These are phyloP conservation scores for Porites cylindrica DNA, from an alignment of 92 coral and sea anemone species.

Conservation along the genomic window DNA sequence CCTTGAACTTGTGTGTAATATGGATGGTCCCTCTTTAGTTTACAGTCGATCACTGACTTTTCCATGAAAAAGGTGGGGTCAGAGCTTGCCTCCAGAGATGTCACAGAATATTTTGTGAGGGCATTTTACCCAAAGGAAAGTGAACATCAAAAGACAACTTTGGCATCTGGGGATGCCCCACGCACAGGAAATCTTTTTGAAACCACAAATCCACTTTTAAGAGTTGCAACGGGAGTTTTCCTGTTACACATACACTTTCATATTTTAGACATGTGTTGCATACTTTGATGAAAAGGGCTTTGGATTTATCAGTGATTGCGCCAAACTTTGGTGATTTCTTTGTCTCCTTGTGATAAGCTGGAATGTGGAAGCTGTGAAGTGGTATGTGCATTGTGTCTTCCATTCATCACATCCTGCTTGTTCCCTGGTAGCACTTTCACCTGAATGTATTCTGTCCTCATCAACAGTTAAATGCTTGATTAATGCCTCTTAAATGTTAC, in stretches of 20 bases:
- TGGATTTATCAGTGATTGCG: slow-evolving; percentile 50
- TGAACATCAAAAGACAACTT: slow-evolving; percentile 51
- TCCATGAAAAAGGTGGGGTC: slow-evolving; percentile 30
- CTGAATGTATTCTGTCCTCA: background rate
- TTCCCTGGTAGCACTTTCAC: background rate
- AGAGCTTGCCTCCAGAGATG: slow-evolving; percentile 65
- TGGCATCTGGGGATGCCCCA: slow-evolving; percentile 42
- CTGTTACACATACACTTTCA: slow-evolving; percentile 48
- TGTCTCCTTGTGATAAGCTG: background rate
- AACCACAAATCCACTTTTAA: background rate
- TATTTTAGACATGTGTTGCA: slow-evolving; percentile 66
- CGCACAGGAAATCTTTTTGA: too few species aligned
- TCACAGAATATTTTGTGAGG: slow-evolving; percentile 24
- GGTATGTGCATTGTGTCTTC: background rate
- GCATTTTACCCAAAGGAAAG: slow-evolving; percentile 66
- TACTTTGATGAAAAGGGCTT: slow-evolving; percentile 51
- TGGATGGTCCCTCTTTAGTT: slow-evolving; percentile 31
- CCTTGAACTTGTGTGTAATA: background rate
- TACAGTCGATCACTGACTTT: background rate
- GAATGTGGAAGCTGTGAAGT: slow-evolving; percentile 1
- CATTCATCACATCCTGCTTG: slow-evolving; percentile 2
- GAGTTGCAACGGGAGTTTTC: slow-evolving; percentile 50
- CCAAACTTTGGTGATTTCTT: background rate
- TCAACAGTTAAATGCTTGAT: background rate
- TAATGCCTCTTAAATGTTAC: background rate